Conservation (phyloP, 1,140 invertebrate species). For the Trachelipus rathkii region DNA sequence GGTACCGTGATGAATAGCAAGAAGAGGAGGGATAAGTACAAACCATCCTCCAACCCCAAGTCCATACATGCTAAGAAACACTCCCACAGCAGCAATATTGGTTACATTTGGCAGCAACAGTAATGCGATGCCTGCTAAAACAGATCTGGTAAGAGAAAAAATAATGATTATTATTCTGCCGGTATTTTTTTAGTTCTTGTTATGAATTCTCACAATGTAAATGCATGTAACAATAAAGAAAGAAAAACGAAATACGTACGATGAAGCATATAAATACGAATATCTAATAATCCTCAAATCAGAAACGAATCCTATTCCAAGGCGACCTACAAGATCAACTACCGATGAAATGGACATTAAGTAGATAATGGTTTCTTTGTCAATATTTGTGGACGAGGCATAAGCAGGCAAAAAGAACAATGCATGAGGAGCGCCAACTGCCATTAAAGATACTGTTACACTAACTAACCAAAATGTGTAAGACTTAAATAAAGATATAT, state of each 20-base stretch:
- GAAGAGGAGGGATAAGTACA: constrained; percentile 65
- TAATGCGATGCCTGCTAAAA: constrained; percentile 57
- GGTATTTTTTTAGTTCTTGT: no score
- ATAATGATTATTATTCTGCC: no score
- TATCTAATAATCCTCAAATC: constrained; percentile 62
- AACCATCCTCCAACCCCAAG: constrained; percentile 70
- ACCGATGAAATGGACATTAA: constrained; percentile 68
- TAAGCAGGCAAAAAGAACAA: constrained; percentile 69
- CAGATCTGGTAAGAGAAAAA: no score
- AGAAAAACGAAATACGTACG: no score
- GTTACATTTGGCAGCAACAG: constrained; percentile 62
- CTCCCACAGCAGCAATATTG: constrained; percentile 61
- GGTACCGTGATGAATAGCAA: constrained; percentile 67
- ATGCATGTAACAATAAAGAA: not conserved
- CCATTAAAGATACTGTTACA: constrained; percentile 67
- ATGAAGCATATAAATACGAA: no score
- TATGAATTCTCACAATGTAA: constrained; percentile 22
- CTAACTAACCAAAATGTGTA: constrained; percentile 62
- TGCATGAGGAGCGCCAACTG: constrained; percentile 69
- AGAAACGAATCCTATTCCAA: constrained; percentile 65
- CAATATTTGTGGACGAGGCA: constrained; percentile 61
- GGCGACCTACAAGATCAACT: constrained; percentile 63
- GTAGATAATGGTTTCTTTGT: constrained; percentile 64
- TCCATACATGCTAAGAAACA: constrained; percentile 61
- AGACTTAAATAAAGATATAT: constrained; percentile 61